Evolutionary conservation across 2,797 vertebrate species (phyloP), one percentile per base, ranked within the genome.

Genomic region (Crypturellus tataupa): DNA sequence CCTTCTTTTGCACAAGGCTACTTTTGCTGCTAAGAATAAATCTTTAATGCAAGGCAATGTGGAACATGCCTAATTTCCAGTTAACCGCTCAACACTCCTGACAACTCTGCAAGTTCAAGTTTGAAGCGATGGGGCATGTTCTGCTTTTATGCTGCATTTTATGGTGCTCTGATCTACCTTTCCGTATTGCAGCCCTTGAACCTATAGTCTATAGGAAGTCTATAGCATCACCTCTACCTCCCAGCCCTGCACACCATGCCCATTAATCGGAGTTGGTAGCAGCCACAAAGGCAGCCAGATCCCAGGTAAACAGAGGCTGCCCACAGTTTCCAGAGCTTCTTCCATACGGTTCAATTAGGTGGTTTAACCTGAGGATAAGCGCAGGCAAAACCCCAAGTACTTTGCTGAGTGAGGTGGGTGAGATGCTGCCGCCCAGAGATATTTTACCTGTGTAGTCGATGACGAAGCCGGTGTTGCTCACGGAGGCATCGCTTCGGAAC

Each of bases 401-500:
- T n/a, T 10, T 27, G 58, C 27, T 18, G 25, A 49, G 47, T 11
- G 46, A 70, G 68, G 23, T 3, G 67, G 37, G 20, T 37, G 70
- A 14, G 31, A 10, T 1, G 37, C 19, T 1, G 6, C 6, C 25
- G 23, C 20, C 15, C 4, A 9, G 64, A 19, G 10, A 31, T 92
- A 19, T 53, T 90, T 35, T 95, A 99, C 99, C 99, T 95, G 98
- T 98, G 97, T 99, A 99, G 94, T 99, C 98, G 46, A 99, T 98
- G 85, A 99, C 98, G 23, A 99, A 99, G 85, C 99, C 99, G 0
- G 98, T 98, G 85, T 99, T 99, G 98, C 99, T 99, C 96, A 99
- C 99, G 0, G 99, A 99, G 0, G 99, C 99, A 1, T 99, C 99
- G 0, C 99, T 99, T 46, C 99, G 99, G 97, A 99, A 99, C 17